Evolutionary conservation across 2,888 invertebrate species (phyloP).

Genomic region (Eupithecia insigniata): DNA sequence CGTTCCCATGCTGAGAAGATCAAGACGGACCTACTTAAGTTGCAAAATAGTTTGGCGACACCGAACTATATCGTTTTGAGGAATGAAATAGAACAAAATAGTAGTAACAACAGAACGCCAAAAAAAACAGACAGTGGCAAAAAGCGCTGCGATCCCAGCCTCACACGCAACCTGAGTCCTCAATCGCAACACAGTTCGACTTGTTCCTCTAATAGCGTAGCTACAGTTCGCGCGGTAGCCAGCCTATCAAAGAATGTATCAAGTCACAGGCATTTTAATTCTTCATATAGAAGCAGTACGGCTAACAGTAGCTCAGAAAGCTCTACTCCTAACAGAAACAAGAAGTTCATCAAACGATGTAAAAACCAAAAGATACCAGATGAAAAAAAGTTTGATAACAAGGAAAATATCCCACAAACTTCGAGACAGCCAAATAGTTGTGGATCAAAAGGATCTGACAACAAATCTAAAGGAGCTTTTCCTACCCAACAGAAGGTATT

Average conservation of each 20-base stretch:
- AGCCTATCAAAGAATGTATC: constrained; percentile 48
- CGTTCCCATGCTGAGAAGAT: constrained; percentile 53
- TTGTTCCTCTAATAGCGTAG: constrained; percentile 68
- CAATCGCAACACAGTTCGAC: constrained; percentile 67
- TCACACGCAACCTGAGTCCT: constrained; percentile 50
- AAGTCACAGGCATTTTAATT: constrained; percentile 53
- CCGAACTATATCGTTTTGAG: constrained; percentile 63
- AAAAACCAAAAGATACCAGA: constrained; percentile 53
- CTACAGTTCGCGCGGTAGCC: constrained; percentile 64
- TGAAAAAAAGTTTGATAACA: constrained; percentile 54
- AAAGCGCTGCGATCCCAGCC: constrained; percentile 41
- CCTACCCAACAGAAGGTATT: constrained; percentile 55
- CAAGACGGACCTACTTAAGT: constrained; percentile 57
- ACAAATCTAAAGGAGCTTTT: constrained; percentile 50
- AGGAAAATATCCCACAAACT: constrained; percentile 68
- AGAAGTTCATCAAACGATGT: constrained; percentile 56
- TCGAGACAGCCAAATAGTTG: constrained; percentile 50
- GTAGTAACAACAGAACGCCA: constrained; percentile 46
- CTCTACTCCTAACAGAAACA: constrained; percentile 51
- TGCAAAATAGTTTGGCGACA: constrained; percentile 49
- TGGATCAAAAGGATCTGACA: constrained; percentile 46
- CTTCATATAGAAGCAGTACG: constrained; percentile 55
- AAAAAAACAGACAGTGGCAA: constrained; percentile 42
- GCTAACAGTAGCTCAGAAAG: constrained; percentile 58
- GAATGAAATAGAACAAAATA: constrained; percentile 55